Base-by-base conservation (phyloP, 2,888 invertebrate genomes). In the Cantharis lateralis region DNA sequence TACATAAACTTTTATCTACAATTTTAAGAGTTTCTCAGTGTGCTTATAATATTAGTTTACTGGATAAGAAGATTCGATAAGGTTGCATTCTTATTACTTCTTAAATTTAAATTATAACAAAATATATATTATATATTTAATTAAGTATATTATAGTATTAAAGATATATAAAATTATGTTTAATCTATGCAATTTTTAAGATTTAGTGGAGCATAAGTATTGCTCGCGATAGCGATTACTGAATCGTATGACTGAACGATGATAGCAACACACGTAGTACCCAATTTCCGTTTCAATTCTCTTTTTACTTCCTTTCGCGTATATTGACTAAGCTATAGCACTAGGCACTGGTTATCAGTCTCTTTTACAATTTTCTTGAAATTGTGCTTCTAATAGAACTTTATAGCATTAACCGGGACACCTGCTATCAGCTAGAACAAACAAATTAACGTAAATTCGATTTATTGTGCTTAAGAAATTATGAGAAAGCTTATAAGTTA, bases 231-330 rank as follows among this genome's bases (percentile, higher is more conserved):
- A 80, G 78, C 79, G 81, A 81, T 79, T 81, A 81, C 69, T 71
- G 79, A 80, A 75, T 81, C 82, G 82, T 82, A 83, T 83, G 82
- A 78, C 79, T 78, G 80, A 78, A 80, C 78, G 81, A 83, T 82
- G 80, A 66, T 66, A 66, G 80, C 82, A 80, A 82, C 83, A 83
- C 84, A 84, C 83, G 83, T 84, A 84, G 83, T 82, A 81, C 80
- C 83, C 83, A 84, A 84, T 84, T 84, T 84, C 84, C 84, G 83
- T 79, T 82, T 82, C 82, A 81, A 82, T 84, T 83, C 84, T 83
- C 82, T 82, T 82, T 83, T 82, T 78, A 81, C 81, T 81, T 83
- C 83, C 83, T 77, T 83, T 82, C 82, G 82, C 80, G 28, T 72
- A 80, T 81, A 79, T 79, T 79, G 75, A 79, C 78, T 78, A 78